Base-by-base conservation (phyloP, 2,113 vertebrate species). In the Polyodon spathula region DNA sequence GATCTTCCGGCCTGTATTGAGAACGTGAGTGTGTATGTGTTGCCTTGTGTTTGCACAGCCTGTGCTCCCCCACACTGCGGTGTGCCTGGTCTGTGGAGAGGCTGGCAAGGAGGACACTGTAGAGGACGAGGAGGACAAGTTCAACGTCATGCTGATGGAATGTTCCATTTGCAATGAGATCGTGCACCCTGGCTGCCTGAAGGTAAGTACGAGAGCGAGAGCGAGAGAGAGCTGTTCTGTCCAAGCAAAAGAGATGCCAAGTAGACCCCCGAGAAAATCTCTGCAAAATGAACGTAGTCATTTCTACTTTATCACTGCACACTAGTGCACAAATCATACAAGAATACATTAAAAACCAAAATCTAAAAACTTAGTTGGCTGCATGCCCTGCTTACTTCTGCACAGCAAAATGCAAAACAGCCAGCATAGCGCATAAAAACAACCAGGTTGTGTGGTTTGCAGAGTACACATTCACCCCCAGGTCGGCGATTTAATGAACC, bases 161-260 rank as follows among this genome's bases (percentile, higher is more conserved):
- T 97, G 95, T 73, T 97, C 95, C 77, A 95, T 97, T 82, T 98
- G 95, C 80, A 97, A 97, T 39, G 95, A 98, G 82, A 97, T 98
- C 54, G 89, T 97, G 74, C 95, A 98, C 77, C 95, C 95, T 6
- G 90, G 88, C 83, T 98, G 95, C 84, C 91, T 98, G 61, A 95
- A 97, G 92, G 95, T 95, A 75, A 85, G 76, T 55, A 14, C 17
- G n/a, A 85, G 76, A 58, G 14, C 17, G 59, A 1, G 3, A 37
- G 69, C 48, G 60, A 54, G 9, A 63, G 62, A 14, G 67, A 68
- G n/a, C n/a, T n/a, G n/a, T n/a, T n/a, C n/a, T n/a, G n/a, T n/a
- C n/a, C n/a, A n/a, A n/a, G n/a, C n/a, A n/a, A n/a, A n/a, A n/a
- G n/a, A n/a, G n/a, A n/a, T n/a, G n/a, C n/a, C n/a, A n/a, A n/a